Base-by-base conservation (phyloP, 2,888 invertebrate genomes). In the Pristionchus fissidentatus region DNA sequence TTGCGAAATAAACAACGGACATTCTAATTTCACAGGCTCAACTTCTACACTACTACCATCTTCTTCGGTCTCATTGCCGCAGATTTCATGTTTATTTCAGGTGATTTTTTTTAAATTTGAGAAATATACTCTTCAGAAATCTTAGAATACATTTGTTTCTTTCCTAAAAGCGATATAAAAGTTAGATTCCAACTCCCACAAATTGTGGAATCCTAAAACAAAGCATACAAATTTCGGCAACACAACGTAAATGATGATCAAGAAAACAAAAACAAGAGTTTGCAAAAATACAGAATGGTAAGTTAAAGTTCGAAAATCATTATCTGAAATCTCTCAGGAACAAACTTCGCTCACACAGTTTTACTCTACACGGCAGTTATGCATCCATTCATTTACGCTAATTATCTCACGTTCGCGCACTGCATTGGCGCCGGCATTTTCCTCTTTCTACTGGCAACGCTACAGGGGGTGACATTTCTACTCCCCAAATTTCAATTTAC, bases 381-480 rank as follows among this genome's bases (percentile, higher is more conserved):
- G 10, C 70, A 70, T 70, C 70, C 70, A 5, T 70, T 70, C 70
- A 8, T 70, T n/a, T 70, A 70, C 26, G 38, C 70, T 22, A 70
- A 38, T 15, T 70, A 70, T 41, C 70, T 70, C 41, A 70, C 70
- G n/a, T 70, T 70, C 70, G 26, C 38, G 7, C 70, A 70, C 43
- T 70, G 70, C 22, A n/a, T 70, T 26, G 70, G n/a, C n/a, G 70
- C 43, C 10, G 70, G 70, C 7, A 70, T 70, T 1, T 3, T 8
- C 2, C 41, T 70, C 26, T 38, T 70, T 0, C n/a, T 70, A n/a
- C 41, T 70, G 13, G 70, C 70, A 15, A 41, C 26, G 7, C 22
- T 70, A 1, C 70, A 70, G 19, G 70, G 70, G 22, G 70, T 70
- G 38, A 70, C 13, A 3, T n/a, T n/a, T n/a, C n/a, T n/a, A n/a